Base-by-base conservation (phyloP, 1,140 invertebrate species). In the Homalodisca vitripennis region DNA sequence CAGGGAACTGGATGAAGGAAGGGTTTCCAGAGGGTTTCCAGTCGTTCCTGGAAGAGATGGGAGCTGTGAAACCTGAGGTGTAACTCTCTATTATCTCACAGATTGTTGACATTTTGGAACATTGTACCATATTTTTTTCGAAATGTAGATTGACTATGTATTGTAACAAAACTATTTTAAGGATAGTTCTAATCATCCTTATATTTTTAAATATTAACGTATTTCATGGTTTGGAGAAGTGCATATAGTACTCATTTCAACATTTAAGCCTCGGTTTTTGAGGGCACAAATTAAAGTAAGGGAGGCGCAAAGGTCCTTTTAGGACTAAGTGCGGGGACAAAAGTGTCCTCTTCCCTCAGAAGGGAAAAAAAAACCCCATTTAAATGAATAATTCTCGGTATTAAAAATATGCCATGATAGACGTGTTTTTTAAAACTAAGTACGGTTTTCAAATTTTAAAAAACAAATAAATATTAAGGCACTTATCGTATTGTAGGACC, bases 21-120 rank as follows among this genome's bases (percentile, higher is more conserved):
- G 82, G 69, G 82, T 91, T 71, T 90, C 92, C n/a, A 14, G 92
- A 93, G 72, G 90, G 88, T 34, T 82, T 93, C 63, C 85, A 92
- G 72, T 82, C 85, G 34, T 80, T 93, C 73, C 80, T 94, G 26
- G 89, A 92, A 74, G 90, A 93, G 73, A 70, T 79, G 46, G 86
- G 84, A 32, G 77, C 82, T 55, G 76, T 89, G 12, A 89, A 89
- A 75, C 81, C 82, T 75, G 87, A 89, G 68, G 27, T 26, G 6
- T 60, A 30, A 41, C 17, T n/a, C n/a, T n/a, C n/a, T n/a, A n/a
- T n/a, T n/a, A n/a, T n/a, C n/a, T n/a, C n/a, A n/a, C n/a, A n/a
- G n/a, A n/a, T n/a, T n/a, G n/a, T n/a, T n/a, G n/a, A n/a, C n/a
- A 6, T 10, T 41, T 6, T 41, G 34, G 34, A 10, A 41, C 34